phyloP scores from a whole-genome alignment of 2,888 invertebrate species.

The Formica aserva region DNA sequence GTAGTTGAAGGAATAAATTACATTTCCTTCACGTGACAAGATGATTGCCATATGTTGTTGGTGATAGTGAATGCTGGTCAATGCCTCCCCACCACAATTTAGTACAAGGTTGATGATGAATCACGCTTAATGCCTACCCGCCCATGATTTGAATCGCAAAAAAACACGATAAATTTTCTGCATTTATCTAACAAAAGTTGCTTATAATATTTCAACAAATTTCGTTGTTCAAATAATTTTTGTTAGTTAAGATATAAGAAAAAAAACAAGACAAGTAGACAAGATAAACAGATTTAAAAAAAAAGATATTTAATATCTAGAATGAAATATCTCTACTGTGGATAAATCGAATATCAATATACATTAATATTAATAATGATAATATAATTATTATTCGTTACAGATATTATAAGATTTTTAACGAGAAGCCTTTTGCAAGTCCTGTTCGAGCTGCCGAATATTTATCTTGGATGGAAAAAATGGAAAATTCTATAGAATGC shows the following conservation, averaged over 20 bases:
- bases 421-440: slow-evolving; percentile 62
- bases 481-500: slow-evolving; percentile 87
- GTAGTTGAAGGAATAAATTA: neutral
- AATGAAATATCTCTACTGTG: neutral
- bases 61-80: neutral
- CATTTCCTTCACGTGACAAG: neutral
- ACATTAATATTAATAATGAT: neutral
- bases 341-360: neutral
- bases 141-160: neutral
- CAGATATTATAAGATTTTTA: slow-evolving; percentile 63
- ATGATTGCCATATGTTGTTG: slow-evolving; percentile 24
- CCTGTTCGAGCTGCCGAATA: slow-evolving; percentile 84
- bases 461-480: slow-evolving; percentile 88
- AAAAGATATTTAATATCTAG: neutral
- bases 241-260: neutral
- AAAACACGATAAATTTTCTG: neutral
- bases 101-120: slow-evolving; percentile 58
- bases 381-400: slow-evolving; percentile 22
- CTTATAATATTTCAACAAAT: neutral
- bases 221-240: neutral
- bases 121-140: slow-evolving; percentile 41
- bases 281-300: neutral
- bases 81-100: slow-evolving; percentile 47
- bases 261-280: neutral
- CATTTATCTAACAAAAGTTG: slow-evolving; percentile 8